Evolutionary conservation across 2,797 vertebrate genomes (phyloP).

Genomic region (Sphenodon punctatus): DNA sequence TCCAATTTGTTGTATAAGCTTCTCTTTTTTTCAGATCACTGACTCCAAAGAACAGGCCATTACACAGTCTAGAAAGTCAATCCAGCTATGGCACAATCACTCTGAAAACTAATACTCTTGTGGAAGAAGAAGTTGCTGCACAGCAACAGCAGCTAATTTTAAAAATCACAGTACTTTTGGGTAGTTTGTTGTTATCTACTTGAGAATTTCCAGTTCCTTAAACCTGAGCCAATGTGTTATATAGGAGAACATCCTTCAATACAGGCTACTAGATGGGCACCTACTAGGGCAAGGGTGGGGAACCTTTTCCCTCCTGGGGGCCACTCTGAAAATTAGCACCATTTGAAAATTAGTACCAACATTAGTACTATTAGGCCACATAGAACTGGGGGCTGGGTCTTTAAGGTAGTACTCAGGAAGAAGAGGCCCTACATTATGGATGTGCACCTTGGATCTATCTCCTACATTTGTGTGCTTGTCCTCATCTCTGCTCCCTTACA

Average conservation of each 20-base stretch:
- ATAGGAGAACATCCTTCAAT: background rate
- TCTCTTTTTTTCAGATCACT: background rate
- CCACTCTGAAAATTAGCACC: no score
- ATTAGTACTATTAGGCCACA: no score
- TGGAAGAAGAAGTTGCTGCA: background rate
- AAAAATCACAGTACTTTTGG: background rate
- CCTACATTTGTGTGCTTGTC: no score
- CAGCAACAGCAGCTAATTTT: background rate
- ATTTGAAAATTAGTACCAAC: no score
- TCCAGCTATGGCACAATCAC: rapidly evolving
- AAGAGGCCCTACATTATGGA: no score
- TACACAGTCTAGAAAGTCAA: no score
- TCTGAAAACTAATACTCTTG: background rate
- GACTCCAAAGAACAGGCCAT: background rate
- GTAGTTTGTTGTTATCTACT: background rate
- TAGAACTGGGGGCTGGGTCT: background rate
- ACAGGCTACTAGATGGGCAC: no score
- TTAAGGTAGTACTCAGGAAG: background rate
- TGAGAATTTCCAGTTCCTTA: background rate
- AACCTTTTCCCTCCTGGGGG: no score
- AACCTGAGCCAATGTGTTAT: background rate
- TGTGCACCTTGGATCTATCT: no score
- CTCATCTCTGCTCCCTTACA: no score
- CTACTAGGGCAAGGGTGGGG: no score
- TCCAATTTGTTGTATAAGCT: background rate